Evolutionary conservation across 1,140 invertebrate genomes (phyloP), one percentile per base, ranked within the genome.

Genomic region (Lysiphlebus fabarum): DNA sequence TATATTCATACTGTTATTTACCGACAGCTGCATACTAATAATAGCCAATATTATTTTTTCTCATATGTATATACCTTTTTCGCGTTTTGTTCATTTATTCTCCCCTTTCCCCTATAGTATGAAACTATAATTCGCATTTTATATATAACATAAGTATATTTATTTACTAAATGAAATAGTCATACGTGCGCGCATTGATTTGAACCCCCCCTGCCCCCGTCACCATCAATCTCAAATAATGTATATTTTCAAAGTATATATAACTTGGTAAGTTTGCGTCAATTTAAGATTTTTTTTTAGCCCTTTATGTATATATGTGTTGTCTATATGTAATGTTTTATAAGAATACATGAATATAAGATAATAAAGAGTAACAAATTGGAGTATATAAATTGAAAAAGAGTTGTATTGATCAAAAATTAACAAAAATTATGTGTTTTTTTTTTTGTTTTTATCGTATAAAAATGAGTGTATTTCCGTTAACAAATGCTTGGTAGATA

Each of bases 21-120:
- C 69, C 70, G 70, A 68, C 75, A 77, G 75, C 73, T 77, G 75
- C 75, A 74, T 70, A 75, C 75, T 77, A 77, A 75, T 77, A 77
- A 77, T 75, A 76, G 75, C 17, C 17, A 26, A 26, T 26, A 26
- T 26, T 26, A 26, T 26, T 26, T 26, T 26, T 26, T 26, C 17
- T 26, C 17, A 26, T 26, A 26, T 26, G 17, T 26, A 26, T 26
- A 26, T 69, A 72, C 67, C 66, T 74, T 68, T 68, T 47, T 57
- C 41, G 56, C 56, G 49, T 41, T 53, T 33, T 54, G 55, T 51
- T 37, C 43, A 41, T 43, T 42, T 38, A 36, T 38, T 45, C 12
- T 54, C n/a, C 12, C n/a, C 10, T 12, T 11, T 11, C 53, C 40
- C 7, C 50, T 38, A 37, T 53, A 17, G 14, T n/a, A n/a, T n/a